Conservation (phyloP, 2,113 vertebrate species). For the Hemicordylus capensis region DNA sequence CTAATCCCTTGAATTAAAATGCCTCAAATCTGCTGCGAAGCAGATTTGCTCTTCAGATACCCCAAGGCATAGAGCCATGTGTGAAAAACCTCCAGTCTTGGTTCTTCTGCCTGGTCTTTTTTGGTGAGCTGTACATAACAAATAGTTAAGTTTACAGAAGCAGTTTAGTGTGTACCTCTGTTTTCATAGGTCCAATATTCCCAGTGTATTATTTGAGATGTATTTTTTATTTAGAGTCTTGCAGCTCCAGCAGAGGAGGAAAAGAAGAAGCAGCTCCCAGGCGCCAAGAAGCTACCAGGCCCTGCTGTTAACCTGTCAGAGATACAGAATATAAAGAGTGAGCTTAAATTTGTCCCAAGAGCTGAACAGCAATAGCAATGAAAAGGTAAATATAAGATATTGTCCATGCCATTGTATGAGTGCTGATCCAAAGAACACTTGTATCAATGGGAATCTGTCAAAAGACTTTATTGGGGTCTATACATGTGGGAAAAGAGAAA, state of each 20-base stretch:
- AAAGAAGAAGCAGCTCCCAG: slow-evolving; percentile 89
- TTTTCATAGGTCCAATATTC: too few relatives aligned
- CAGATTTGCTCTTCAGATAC: too few relatives aligned
- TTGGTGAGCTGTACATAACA: not conserved
- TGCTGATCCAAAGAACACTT: slow-evolving; percentile 21
- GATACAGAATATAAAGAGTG: slow-evolving; percentile 95
- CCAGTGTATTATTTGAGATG: not conserved
- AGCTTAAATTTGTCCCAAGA: slow-evolving; percentile 86
- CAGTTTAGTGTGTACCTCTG: too few relatives aligned
- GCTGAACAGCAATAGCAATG: slow-evolving; percentile 75
- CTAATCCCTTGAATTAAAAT: too few relatives aligned
- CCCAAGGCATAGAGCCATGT: too few relatives aligned
- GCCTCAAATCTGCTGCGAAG: too few relatives aligned
- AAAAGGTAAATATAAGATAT: slow-evolving; percentile 67
- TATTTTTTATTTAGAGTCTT: slow-evolving; percentile 62
- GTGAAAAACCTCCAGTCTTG: too few relatives aligned
- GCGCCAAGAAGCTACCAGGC: slow-evolving; percentile 90
- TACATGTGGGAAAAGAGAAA: not conserved
- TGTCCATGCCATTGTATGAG: slow-evolving; percentile 9
- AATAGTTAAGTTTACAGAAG: too few relatives aligned
- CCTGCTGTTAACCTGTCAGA: slow-evolving; percentile 92
- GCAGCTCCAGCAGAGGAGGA: slow-evolving; percentile 73
- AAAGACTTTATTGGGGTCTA: not conserved
- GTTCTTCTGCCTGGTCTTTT: too few relatives aligned
- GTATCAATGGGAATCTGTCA: not conserved